Conservation (phyloP, 2,113 vertebrate species). For the Tamias sibiricus region DNA sequence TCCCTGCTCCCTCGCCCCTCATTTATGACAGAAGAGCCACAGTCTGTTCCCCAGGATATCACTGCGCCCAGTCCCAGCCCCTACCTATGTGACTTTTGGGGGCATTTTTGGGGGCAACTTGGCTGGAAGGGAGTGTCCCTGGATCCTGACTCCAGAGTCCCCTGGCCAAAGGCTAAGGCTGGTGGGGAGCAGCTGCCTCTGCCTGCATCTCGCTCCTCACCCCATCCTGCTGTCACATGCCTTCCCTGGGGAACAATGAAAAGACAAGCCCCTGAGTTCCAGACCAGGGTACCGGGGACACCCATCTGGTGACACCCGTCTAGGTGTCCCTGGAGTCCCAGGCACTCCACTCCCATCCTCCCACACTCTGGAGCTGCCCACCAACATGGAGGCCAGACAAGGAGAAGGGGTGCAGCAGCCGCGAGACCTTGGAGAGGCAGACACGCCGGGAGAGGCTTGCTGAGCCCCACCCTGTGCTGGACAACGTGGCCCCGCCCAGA, state of each 20-base stretch:
- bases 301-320: too few species aligned
- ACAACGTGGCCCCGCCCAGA: too few species aligned
- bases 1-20: not conserved
- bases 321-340: not conserved
- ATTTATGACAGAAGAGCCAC: too few species aligned
- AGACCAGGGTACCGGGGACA: not conserved
- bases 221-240: not conserved
- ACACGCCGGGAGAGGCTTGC: not conserved
- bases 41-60: too few species aligned
- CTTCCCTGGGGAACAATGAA: not conserved
- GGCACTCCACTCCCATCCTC: not conserved
- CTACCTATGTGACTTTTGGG: too few species aligned
- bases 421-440: not conserved
- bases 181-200: not conserved
- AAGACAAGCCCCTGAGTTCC: not conserved
- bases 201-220: too few species aligned
- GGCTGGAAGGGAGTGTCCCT: not conserved
- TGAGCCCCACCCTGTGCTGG: not conserved
- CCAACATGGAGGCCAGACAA: not conserved
- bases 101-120: too few species aligned
- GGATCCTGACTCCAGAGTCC: not conserved
- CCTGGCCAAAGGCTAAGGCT: not conserved
- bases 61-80: too few species aligned
- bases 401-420: not conserved
- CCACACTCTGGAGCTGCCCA: not conserved